A percentile compares a stretch with the other conserved stretches of the same genome.
Conservation (phyloP, 2,113 vertebrate genomes). For the Lepus timidus region DNA sequence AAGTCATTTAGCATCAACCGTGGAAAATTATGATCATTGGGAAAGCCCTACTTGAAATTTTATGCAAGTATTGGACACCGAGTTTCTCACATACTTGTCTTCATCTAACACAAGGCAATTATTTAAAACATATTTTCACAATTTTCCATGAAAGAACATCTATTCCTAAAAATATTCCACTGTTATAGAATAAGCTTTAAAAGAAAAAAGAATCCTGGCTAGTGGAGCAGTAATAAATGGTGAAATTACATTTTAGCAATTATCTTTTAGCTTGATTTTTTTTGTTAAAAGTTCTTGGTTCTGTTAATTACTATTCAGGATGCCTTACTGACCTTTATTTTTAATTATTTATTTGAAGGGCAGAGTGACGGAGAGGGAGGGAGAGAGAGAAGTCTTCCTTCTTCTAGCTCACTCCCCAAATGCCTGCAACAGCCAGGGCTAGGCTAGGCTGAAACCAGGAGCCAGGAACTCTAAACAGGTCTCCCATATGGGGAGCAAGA, state of each 20-base stretch:
- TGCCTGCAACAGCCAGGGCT: no score
- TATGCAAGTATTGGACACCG: not conserved
- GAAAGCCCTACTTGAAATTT: slow-evolving; percentile 23
- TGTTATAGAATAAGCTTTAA: not conserved
- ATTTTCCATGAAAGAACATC: slow-evolving; percentile 24
- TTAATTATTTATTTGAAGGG: no score
- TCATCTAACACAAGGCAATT: not conserved
- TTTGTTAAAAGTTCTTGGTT: not conserved
- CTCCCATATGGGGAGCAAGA: no score
- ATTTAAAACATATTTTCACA: slow-evolving; percentile 37
- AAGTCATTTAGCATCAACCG: not conserved
- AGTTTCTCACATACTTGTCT: not conserved
- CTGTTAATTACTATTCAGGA: not conserved
- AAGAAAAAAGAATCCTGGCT: not conserved
- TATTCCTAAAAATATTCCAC: not conserved
- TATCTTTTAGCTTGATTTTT: not conserved
- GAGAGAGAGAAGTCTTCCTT: no score
- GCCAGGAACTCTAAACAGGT: no score
- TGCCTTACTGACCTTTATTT: not conserved
- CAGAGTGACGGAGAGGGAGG: no score
- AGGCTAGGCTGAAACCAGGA: no score
- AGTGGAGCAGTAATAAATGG: not conserved
- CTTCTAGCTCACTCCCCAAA: no score
- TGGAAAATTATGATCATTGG: not conserved
- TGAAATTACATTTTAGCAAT: slow-evolving; percentile 24